These are phyloP conservation scores for Limnodromus scolopaceus DNA, from an alignment of 2,797 vertebrate species.

Conservation along the genomic window DNA sequence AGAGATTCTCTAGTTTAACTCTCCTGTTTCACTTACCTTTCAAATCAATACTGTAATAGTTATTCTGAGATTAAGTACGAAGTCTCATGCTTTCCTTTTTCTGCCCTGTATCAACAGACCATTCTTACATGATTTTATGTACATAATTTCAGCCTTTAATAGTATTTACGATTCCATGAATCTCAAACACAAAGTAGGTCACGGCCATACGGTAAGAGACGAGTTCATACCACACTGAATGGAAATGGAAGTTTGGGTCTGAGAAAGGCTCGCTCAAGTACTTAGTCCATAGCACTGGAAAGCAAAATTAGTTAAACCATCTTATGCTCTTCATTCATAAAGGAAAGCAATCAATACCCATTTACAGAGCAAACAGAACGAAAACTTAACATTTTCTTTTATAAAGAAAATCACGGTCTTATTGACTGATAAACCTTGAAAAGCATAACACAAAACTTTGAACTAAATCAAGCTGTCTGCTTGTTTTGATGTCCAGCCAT, in stretches of 20 bases:
- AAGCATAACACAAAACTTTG: conserved; percentile 71
- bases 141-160: neutral
- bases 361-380: conserved; percentile 82
- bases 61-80: neutral
- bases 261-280: conserved; percentile 45
- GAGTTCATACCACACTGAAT: neutral
- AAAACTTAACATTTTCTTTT: conserved; percentile 76
- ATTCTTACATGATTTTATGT: neutral
- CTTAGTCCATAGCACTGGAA: conserved; percentile 58
- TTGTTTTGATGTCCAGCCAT: conserved; percentile 73
- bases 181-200: neutral
- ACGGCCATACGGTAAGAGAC: neutral
- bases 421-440: conserved; percentile 78
- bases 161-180: neutral
- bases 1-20: neutral
- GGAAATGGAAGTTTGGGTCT: conserved; percentile 32
- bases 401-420: conserved; percentile 77
- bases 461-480: conserved; percentile 56
- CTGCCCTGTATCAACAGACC: neutral
- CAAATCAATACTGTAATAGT: neutral
- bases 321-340: conserved; percentile 68
- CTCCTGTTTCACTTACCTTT: neutral
- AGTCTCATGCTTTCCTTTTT: neutral
- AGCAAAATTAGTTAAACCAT: conserved; percentile 72
- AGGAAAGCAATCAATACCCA: conserved; percentile 87